A percentile compares a stretch with the other conserved stretches of the same genome.
Evolutionary conservation across 2,888 invertebrate species (phyloP).

Genomic region (Mesochorus sp.): DNA sequence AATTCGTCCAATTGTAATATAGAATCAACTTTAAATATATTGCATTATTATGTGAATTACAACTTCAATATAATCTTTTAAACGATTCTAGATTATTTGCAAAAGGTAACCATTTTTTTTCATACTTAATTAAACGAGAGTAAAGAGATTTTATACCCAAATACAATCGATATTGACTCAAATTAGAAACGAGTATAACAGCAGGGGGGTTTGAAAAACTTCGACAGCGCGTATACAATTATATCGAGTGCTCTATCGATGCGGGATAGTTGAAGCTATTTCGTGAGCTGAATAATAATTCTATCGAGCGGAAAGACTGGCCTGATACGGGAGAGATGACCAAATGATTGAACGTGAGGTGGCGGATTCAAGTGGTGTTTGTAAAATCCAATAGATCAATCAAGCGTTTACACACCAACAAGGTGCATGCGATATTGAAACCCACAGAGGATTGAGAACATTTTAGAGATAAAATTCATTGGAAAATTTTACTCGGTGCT

Average conservation of each 20-base stretch:
- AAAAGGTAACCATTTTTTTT: not conserved
- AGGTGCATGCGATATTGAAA: slow-evolving; percentile 12
- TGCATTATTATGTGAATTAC: too few species aligned
- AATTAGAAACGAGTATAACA: not conserved
- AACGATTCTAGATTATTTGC: not conserved
- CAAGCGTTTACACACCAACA: slow-evolving; percentile 1
- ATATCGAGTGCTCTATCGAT: too few species aligned
- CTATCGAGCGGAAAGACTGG: not conserved
- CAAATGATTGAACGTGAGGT: too few species aligned
- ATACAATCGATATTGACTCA: not conserved
- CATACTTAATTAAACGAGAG: not conserved
- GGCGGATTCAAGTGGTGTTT: slow-evolving; percentile 1
- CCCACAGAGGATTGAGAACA: slow-evolving; percentile 6
- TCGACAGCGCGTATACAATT: too few species aligned
- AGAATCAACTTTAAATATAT: too few species aligned
- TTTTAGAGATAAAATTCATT: slow-evolving; percentile 29
- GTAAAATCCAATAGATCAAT: slow-evolving; percentile 41
- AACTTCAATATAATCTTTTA: not conserved
- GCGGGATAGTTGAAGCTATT: not conserved
- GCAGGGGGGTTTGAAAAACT: not conserved
- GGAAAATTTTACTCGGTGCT: slow-evolving; percentile 1
- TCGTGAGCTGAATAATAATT: not conserved
- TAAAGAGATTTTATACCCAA: not conserved
- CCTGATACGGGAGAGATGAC: too few species aligned
- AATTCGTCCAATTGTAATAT: too few species aligned